These are phyloP conservation scores for Campoplex capitator DNA, from an alignment of 2,888 invertebrate species.

Conservation along the genomic window DNA sequence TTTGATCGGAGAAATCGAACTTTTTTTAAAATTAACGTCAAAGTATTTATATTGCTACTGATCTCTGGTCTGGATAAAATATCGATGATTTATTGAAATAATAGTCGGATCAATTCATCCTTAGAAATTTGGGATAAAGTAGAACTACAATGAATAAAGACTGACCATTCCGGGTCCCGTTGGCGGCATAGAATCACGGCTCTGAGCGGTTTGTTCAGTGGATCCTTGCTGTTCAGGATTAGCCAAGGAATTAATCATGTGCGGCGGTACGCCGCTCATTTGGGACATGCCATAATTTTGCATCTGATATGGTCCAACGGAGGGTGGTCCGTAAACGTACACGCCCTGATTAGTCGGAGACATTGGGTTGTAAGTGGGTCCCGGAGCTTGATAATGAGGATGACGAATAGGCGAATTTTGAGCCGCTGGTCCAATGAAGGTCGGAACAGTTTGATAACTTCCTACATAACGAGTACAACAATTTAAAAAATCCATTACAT, in stretches of 20 bases:
- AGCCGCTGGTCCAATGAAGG: conserved; percentile 86
- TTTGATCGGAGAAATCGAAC: too few species aligned
- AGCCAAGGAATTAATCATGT: conserved; percentile 76
- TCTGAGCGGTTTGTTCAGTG: conserved; percentile 73
- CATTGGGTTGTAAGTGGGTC: conserved; percentile 78
- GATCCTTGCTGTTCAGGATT: conserved; percentile 73
- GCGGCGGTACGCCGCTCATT: conserved; percentile 74
- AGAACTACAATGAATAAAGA: neutral
- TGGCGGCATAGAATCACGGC: conserved; percentile 77
- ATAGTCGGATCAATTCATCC: neutral
- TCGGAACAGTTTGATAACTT: conserved; percentile 86
- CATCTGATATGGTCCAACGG: conserved; percentile 78
- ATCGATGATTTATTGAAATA: neutral
- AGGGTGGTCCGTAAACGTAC: conserved; percentile 78
- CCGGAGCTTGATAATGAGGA: conserved; percentile 85
- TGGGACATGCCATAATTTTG: conserved; percentile 78
- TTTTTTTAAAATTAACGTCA: too few species aligned
- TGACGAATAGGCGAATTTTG: conserved; percentile 86
- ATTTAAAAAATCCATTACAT: neutral
- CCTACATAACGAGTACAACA: conserved; percentile 69
- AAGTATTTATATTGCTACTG: too few species aligned
- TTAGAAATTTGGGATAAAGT: neutral
- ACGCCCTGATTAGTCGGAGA: conserved; percentile 81
- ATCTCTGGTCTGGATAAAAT: neutral
- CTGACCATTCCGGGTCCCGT: conserved; percentile 80